A percentile compares a stretch with the other conserved stretches of the same genome.
phyloP scores from a whole-genome alignment of 2,888 invertebrate genomes.

The Parapristionchus giblindavisi region DNA sequence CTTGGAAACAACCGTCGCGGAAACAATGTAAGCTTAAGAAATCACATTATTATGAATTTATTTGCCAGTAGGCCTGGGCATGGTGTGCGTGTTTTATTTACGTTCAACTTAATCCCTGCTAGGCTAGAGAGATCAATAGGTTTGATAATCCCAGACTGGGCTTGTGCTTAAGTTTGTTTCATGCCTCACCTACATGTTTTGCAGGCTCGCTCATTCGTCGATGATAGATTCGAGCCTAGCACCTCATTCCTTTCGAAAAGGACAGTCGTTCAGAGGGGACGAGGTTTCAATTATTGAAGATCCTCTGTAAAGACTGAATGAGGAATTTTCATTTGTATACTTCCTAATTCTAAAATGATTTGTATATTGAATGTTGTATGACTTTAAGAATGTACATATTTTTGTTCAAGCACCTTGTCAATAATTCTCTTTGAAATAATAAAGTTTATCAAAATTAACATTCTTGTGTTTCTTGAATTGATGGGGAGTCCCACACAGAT shows the following conservation, averaged over 20 bases:
- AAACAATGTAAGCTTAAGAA: not conserved
- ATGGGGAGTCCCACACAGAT: not conserved
- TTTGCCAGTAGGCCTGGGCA: conserved; percentile 5
- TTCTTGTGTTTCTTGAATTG: not conserved
- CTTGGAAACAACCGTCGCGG: conserved; percentile 4
- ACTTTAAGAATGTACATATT: no score
- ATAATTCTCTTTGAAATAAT: not conserved
- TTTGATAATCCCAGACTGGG: not conserved
- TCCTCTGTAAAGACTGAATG: not conserved
- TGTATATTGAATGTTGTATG: no score
- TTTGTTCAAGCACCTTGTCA: no score
- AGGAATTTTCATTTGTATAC: not conserved
- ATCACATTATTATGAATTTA: not conserved
- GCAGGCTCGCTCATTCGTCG: no score
- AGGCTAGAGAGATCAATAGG: not conserved
- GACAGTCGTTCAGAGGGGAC: conserved; percentile 30
- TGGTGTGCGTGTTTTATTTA: not conserved
- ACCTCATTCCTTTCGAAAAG: conserved; percentile 28
- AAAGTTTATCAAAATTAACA: not conserved
- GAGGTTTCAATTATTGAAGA: conserved; percentile 19
- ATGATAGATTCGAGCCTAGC: conserved; percentile 38
- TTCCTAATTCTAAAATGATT: no score
- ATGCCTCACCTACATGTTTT: not conserved
- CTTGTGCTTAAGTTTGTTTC: not conserved
- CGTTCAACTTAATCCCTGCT: not conserved